These are phyloP conservation scores for Plebejus melissa DNA, from an alignment of 2,888 invertebrate species.

Conservation along the genomic window DNA sequence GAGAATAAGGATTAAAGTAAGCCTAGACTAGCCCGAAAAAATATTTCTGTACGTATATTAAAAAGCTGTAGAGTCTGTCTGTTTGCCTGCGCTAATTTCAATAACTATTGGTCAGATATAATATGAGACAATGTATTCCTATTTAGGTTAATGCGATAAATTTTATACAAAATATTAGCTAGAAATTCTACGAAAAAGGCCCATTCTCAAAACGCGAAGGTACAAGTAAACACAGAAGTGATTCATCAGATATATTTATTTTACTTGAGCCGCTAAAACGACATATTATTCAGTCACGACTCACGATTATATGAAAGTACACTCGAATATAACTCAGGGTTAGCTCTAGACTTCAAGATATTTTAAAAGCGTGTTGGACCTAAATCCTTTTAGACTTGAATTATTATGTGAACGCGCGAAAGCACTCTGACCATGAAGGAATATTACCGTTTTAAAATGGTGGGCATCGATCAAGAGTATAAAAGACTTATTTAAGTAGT, in stretches of 20 bases:
- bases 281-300: slow-evolving; percentile 21
- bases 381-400: slow-evolving; percentile 27
- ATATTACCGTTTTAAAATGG: slow-evolving; percentile 11
- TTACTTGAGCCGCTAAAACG: not conserved
- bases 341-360: slow-evolving; percentile 24
- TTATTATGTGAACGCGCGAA: slow-evolving; percentile 21
- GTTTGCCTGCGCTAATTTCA: too few relatives aligned
- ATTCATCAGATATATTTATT: not conserved
- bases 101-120: too few relatives aligned
- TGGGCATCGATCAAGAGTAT: not conserved
- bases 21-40: too few relatives aligned
- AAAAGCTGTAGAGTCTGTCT: too few relatives aligned
- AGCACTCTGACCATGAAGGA: slow-evolving; percentile 11
- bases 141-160: too few relatives aligned
- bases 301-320: slow-evolving; percentile 23
- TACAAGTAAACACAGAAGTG: not conserved
- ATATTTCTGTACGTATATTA: too few relatives aligned
- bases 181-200: not conserved
- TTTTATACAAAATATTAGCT: too few relatives aligned
- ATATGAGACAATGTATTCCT: too few relatives aligned
- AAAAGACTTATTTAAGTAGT: not conserved
- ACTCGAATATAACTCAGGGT: slow-evolving; percentile 21
- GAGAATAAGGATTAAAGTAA: too few relatives aligned
- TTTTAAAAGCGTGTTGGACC: slow-evolving; percentile 28
- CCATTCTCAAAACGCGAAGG: not conserved